phyloP scores from a whole-genome alignment of 2,113 vertebrate species.

The Nanorana parkeri region DNA sequence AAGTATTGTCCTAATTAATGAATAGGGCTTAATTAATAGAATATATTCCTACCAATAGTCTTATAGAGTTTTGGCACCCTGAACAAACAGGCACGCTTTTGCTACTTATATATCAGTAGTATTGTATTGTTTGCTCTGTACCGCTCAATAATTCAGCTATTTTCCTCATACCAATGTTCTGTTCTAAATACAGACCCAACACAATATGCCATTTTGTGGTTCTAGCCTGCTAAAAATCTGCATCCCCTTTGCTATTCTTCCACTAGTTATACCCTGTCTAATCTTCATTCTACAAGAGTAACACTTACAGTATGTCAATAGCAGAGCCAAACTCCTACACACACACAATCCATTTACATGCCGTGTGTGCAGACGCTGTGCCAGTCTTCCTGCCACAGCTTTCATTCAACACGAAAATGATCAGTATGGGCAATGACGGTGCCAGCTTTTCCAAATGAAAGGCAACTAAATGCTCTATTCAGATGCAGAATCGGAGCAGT shows the following conservation, averaged over 20 bases:
- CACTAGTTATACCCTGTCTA: conserved; percentile 3
- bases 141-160: too few species aligned
- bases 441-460: conserved; percentile 9
- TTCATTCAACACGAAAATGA: conserved; percentile 26
- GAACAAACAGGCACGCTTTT: too few species aligned
- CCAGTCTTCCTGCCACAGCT: conserved; percentile 22
- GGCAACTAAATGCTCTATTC: conserved; percentile 9
- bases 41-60: too few species aligned
- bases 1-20: too few species aligned
- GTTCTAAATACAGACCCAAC: conserved; percentile 6
- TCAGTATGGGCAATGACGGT: conserved; percentile 27
- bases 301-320: conserved; percentile 28
- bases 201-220: background rate
- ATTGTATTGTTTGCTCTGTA: too few species aligned
- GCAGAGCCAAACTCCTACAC: background rate
- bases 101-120: too few species aligned
- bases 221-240: conserved; percentile 11
- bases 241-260: background rate
- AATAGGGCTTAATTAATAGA: too few species aligned
- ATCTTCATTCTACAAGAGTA: conserved; percentile 24
- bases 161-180: background rate
- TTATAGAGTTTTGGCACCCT: too few species aligned
- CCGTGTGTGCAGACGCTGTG: background rate
- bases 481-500: background rate
- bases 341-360: conserved; percentile 17